Evolutionary conservation across 2,113 vertebrate species (phyloP).

Genomic region (Urocolius indicus): DNA sequence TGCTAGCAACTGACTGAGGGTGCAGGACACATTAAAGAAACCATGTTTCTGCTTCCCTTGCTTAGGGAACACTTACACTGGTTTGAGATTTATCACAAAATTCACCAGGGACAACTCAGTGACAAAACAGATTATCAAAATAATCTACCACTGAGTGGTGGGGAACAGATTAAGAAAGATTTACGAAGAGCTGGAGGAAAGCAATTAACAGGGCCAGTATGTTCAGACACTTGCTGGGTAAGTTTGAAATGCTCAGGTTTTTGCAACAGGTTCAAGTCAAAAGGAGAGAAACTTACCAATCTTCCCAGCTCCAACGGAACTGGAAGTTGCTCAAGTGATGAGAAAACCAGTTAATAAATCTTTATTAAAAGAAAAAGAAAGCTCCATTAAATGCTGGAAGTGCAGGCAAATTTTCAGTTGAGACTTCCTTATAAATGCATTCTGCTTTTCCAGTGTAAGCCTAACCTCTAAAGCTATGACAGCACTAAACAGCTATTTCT

Average conservation of each 20-base stretch:
- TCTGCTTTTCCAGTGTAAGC: background rate
- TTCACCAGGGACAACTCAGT: background rate
- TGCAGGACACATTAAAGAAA: background rate
- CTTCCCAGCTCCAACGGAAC: slow-evolving; percentile 99
- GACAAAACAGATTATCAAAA: background rate
- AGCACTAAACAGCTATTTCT: background rate
- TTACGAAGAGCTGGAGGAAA: background rate
- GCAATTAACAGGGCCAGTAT: background rate
- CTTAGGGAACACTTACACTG: background rate
- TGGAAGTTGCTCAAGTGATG: slow-evolving; percentile 99
- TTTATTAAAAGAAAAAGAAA: slow-evolving; percentile 43
- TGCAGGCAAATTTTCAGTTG: background rate
- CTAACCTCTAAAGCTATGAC: background rate
- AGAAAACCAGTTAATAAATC: slow-evolving; percentile 96
- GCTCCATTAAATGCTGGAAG: background rate
- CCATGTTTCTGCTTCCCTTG: background rate
- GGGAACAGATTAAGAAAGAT: background rate
- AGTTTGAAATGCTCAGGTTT: background rate
- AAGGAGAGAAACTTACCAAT: slow-evolving; percentile 85
- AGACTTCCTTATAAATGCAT: background rate
- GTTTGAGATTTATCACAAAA: background rate
- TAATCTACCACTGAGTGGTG: background rate
- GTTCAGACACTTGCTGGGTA: background rate
- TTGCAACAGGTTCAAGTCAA: background rate
- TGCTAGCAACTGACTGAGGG: background rate